Conservation (phyloP, 2,888 invertebrate species). For the Drosophila mimica region DNA sequence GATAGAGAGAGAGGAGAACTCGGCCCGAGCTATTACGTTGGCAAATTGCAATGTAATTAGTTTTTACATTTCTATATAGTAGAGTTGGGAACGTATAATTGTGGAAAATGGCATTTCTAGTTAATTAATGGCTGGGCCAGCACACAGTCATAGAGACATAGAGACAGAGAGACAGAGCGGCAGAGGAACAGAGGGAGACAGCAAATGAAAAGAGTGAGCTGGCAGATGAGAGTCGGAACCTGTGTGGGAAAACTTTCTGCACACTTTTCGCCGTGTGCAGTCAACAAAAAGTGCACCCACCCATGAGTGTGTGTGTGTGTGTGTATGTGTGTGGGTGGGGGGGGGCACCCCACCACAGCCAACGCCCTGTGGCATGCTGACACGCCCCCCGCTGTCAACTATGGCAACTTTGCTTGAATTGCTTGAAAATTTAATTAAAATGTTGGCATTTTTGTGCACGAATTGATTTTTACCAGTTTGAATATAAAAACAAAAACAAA, state of each 20-base stretch:
- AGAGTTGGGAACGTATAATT: slow-evolving; percentile 72
- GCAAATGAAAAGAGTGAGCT: background rate
- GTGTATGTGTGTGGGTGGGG: background rate
- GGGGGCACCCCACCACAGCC: background rate
- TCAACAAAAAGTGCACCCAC: slow-evolving; percentile 58
- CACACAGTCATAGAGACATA: slow-evolving; percentile 11
- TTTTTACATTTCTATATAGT: slow-evolving; percentile 76
- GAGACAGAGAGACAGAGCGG: background rate
- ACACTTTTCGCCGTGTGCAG: slow-evolving; percentile 58
- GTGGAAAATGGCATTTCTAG: slow-evolving; percentile 80
- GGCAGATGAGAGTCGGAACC: background rate
- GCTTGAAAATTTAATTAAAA: slow-evolving; percentile 76
- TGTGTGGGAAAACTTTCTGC: slow-evolving; percentile 51
- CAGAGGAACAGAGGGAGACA: background rate
- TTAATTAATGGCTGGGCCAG: slow-evolving; percentile 73
- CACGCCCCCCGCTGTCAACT: slow-evolving; percentile 47
- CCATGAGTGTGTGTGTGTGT: slow-evolving; percentile 17
- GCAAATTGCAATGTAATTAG: slow-evolving; percentile 83
- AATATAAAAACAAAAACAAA: background rate
- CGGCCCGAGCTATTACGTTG: slow-evolving; percentile 74
- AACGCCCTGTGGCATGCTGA: background rate
- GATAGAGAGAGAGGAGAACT: slow-evolving; percentile 56
- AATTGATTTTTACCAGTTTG: slow-evolving; percentile 55
- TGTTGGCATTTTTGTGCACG: slow-evolving; percentile 63
- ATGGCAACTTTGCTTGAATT: slow-evolving; percentile 64